Conservation (phyloP, 2,797 vertebrate species). For the Lutjanus argentimaculatus region DNA sequence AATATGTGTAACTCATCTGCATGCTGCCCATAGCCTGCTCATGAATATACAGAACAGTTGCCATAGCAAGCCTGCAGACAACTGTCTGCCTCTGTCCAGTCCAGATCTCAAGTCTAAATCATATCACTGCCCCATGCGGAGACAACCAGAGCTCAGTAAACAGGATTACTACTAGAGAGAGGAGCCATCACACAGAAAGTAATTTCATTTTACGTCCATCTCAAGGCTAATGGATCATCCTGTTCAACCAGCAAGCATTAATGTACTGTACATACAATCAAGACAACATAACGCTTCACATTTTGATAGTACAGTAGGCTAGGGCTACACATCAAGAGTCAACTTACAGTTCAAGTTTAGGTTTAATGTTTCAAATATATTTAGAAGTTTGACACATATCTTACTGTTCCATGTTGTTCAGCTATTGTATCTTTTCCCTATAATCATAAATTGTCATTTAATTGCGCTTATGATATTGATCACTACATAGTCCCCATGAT, state of each 20-base stretch:
- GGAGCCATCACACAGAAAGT: conserved; percentile 53
- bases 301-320: background rate
- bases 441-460: background rate
- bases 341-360: background rate
- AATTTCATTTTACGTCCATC: conserved; percentile 75
- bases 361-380: background rate
- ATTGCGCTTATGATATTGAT: background rate
- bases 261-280: conserved; percentile 9
- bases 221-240: conserved; percentile 58
- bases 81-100: conserved; percentile 35
- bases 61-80: conserved; percentile 3
- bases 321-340: background rate
- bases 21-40: conserved; percentile 8
- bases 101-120: conserved; percentile 48
- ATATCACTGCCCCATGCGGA: conserved; percentile 44
- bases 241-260: conserved; percentile 41
- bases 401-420: background rate
- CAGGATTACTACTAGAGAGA: conserved; percentile 66
- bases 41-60: conserved; percentile 22
- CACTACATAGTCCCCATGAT: too few relatives aligned
- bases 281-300: conserved; percentile 2
- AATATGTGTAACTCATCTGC: conserved; percentile 25
- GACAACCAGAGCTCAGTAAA: conserved; percentile 66
- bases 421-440: background rate
- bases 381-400: background rate